phyloP scores from a whole-genome alignment of 2,113 vertebrate species.

The Mesembrinibis cayennensis region DNA sequence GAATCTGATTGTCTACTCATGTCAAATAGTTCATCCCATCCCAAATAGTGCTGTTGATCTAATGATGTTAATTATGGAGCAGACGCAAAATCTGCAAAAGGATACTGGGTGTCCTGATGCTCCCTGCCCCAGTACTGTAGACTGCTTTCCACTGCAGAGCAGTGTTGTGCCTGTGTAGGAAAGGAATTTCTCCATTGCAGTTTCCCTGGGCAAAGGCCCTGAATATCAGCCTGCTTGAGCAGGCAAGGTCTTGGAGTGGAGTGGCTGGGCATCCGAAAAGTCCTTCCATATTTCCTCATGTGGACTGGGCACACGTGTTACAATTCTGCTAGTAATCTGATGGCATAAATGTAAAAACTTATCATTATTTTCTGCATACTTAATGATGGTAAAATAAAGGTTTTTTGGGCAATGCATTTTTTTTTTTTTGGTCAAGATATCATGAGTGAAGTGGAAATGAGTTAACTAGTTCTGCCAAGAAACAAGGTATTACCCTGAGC shows the following conservation, averaged over 20 bases:
- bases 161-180: not conserved
- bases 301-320: not conserved
- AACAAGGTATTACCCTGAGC: not conserved
- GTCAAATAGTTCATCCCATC: not conserved
- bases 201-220: not conserved
- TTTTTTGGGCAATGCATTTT: not conserved
- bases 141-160: not conserved
- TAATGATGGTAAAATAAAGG: not conserved
- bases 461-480: not conserved
- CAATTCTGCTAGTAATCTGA: not conserved
- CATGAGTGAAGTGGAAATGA: not conserved
- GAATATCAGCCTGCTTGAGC: rapidly evolving
- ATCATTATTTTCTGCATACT: not conserved
- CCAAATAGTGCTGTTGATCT: not conserved
- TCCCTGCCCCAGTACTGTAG: not conserved
- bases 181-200: not conserved
- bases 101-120: not conserved
- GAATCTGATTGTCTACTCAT: not conserved
- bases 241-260: too few relatives aligned
- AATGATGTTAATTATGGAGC: not conserved
- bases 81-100: not conserved
- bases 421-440: not conserved
- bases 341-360: not conserved
- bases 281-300: not conserved
- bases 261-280: not conserved